Base-by-base conservation (phyloP, 2,888 invertebrate species). In the Drosophila siamana region DNA sequence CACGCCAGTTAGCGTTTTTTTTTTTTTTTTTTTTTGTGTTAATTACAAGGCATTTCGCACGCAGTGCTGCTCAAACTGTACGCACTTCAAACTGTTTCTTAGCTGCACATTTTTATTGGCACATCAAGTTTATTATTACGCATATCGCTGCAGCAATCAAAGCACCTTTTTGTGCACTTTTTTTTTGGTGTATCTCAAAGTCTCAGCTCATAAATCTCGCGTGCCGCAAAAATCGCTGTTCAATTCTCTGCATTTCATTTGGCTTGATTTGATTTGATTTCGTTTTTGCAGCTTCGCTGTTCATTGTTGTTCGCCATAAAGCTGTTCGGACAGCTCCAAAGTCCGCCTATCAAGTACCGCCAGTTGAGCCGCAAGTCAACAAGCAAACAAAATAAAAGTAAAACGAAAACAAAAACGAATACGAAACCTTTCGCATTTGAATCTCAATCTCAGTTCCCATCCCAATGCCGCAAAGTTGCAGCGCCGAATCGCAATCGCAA, bases 141-240 rank as follows among this genome's bases (percentile, higher is more conserved):
- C n/a, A 38, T 51, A 65, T 77, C 61, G 50, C 33, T 33, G 40
- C 11, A 47, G 22, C 40, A 59, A 73, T 70, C 72, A 66, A 56
- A 47, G 36, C 71, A 56, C 41, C 30, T 70, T 65, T 65, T 59
- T 46, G 44, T 71, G 11, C 43, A 51, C 40, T 44, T 61, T 61
- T 52, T 50, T 69, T n/a, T n/a, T n/a, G n/a, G 65, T 67, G 65
- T 67, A 54, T 51, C 56, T 84, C 63, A 69, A 80, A 77, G 75
- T 80, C 82, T 62, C 74, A 69, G 78, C 83, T 86, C 80, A 80
- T 88, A 84, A 86, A 86, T 86, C 88, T 84, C 74, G 86, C 83
- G 83, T 84, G 88, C 78, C 61, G 80, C 62, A 4, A 74, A 74
- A 76, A 81, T 87, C 86, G 79, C 61, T 46, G 36, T 33, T 50